Conservation (phyloP, 1,140 invertebrate genomes). For the Dendrolimus kikuchii region DNA sequence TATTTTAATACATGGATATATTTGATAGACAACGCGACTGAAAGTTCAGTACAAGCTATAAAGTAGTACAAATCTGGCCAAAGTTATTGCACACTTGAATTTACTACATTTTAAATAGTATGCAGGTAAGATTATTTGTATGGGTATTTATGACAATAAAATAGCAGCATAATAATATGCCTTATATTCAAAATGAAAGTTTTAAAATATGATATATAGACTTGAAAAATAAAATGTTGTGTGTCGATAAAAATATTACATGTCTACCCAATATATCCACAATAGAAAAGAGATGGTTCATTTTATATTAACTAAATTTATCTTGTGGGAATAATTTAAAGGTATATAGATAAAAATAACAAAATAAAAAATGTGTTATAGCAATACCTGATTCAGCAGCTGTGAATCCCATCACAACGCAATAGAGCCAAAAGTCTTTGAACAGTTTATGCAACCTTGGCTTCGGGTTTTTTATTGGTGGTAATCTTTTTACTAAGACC, state of each 20-base stretch:
- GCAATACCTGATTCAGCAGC: conserved; percentile 81
- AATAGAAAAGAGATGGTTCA: not conserved
- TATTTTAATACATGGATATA: not conserved
- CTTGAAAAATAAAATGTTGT: no score
- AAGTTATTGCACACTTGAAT: no score
- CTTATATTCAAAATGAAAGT: no score
- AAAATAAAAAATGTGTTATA: conserved; percentile 5
- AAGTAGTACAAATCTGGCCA: no score
- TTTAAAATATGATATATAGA: no score
- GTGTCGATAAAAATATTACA: no score
- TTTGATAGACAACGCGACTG: no score
- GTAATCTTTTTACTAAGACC: conserved; percentile 85
- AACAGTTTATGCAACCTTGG: conserved; percentile 97
- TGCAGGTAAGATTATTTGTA: no score
- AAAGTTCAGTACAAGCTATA: no score
- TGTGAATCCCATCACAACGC: conserved; percentile 99
- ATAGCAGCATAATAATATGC: no score
- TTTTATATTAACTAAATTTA: conserved; percentile 16
- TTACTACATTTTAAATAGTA: no score
- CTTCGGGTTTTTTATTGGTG: conserved; percentile 92
- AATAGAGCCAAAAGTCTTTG: conserved; percentile 99
- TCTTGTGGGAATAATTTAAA: conserved; percentile 21
- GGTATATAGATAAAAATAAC: conserved; percentile 10
- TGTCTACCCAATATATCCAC: not conserved
- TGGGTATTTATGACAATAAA: no score